Base-by-base conservation (phyloP, 2,797 vertebrate genomes). In the Eidolon dupreanum region DNA sequence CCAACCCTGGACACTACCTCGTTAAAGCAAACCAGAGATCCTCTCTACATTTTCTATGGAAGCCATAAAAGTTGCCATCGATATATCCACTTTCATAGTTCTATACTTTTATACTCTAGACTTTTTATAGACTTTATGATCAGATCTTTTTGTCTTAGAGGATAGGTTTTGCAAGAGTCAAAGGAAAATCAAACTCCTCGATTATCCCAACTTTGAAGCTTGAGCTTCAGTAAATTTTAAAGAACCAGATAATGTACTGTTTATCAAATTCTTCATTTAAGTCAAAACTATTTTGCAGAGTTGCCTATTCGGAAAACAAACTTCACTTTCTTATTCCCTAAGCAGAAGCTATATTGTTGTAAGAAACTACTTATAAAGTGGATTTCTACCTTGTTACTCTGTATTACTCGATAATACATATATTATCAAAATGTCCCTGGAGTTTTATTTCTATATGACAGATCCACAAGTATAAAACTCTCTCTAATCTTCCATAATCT, bases 101-200 rank as follows among this genome's bases (percentile, higher is more conserved):
- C 90, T 75, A 28, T 70, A 94, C 93, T 95, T 92, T 95, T 95
- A 15, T 92, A 93, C 83, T 88, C 70, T 38, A 84, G 22, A 57
- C 90, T 85, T 95, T 97, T 96, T 96, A 94, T 96, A 97, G 82
- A 94, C 85, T 93, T 86, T 92, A 20, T 75, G 79, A 86, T 68
- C 55, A 68, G 74, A 81, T 75, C 92, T 94, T 92, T 95, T 83
- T 90, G 90, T 93, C 94, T 81, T 92, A 97, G 86, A 95, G 88
- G 82, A 90, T 83, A 93, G 93, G 94, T 90, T 97, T 97, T 94
- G 74, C 93, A 95, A 89, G 65, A 93, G 51, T 89, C 89, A 88
- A 89, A 89, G 86, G 94, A 95, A 97, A 96, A 63, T 84, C 65
- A 93, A 9, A 79, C 51, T 81, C 87, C 65, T 59, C 77, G 59